Conservation (phyloP, 2,797 vertebrate species). For the Morus bassanus region DNA sequence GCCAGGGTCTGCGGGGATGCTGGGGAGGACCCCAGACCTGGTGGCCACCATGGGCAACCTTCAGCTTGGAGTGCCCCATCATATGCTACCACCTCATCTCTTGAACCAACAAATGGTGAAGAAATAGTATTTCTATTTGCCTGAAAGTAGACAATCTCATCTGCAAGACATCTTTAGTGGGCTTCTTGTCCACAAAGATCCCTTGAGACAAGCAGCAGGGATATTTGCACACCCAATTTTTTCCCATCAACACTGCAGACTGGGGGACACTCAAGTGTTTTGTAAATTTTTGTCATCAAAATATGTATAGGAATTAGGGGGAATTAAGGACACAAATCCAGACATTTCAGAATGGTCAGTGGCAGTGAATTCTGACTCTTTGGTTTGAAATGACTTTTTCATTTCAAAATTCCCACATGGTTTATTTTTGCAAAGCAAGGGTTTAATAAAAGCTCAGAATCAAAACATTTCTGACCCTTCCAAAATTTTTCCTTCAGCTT, state of each 20-base stretch:
- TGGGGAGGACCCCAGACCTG: background rate
- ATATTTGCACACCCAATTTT: background rate
- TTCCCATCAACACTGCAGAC: background rate
- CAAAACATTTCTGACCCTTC: background rate
- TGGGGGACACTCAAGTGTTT: background rate
- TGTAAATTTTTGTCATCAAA: background rate
- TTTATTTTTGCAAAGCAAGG: background rate
- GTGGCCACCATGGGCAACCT: background rate
- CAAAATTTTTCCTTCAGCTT: conserved; percentile 21
- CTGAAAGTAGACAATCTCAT: background rate
- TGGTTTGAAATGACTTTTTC: conserved; percentile 10
- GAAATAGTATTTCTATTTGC: background rate
- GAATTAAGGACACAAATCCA: background rate
- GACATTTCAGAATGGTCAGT: background rate
- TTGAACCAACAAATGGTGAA: background rate
- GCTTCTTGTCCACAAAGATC: background rate
- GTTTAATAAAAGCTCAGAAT: conserved; percentile 9
- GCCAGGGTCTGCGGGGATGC: background rate
- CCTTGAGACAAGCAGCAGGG: background rate
- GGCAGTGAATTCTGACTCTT: background rate
- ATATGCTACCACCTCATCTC: background rate
- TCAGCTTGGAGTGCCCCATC: background rate
- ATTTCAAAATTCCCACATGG: background rate
- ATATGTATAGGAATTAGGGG: background rate
- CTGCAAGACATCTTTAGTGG: background rate